A percentile compares a stretch with the other conserved stretches of the same genome.
These are phyloP conservation scores for Calcarius lapponicus DNA, from an alignment of 2,797 vertebrate species.

Conservation along the genomic window DNA sequence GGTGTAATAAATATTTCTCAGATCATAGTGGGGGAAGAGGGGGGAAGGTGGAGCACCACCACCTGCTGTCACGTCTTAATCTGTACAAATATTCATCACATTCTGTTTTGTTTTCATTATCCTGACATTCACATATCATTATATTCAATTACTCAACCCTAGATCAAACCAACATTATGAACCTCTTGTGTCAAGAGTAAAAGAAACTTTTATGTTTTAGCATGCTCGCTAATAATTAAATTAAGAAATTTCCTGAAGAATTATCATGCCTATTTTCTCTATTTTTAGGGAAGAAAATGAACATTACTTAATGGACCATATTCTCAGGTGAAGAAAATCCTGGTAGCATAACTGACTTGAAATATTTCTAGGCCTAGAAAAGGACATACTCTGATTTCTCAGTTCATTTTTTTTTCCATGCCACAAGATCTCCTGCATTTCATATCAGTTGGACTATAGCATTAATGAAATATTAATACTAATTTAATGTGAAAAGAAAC, in stretches of 20 bases:
- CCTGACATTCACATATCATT: neutral
- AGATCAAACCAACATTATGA: neutral
- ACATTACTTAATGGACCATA: neutral
- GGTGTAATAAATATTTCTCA: neutral
- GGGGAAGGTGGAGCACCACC: neutral
- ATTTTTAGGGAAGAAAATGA: neutral
- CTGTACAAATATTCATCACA: neutral
- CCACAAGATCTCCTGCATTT: neutral
- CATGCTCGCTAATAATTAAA: neutral
- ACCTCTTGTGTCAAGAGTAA: neutral
- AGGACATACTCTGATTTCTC: neutral
- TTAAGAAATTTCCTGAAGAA: neutral
- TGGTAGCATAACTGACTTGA: neutral
- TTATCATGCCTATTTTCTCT: neutral
- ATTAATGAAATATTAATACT: neutral
- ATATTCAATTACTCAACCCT: neutral
- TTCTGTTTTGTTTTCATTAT: neutral
- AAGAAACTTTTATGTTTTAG: neutral
- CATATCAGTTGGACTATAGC: neutral
- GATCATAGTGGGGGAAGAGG: too few species aligned
- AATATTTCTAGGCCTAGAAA: neutral
- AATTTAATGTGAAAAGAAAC: neutral
- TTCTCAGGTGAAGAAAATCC: neutral
- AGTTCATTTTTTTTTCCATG: neutral
- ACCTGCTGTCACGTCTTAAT: neutral